Evolutionary conservation across 2,113 vertebrate genomes (phyloP), one percentile per base, ranked within the genome.

Genomic region (Mesembrinibis cayennensis): DNA sequence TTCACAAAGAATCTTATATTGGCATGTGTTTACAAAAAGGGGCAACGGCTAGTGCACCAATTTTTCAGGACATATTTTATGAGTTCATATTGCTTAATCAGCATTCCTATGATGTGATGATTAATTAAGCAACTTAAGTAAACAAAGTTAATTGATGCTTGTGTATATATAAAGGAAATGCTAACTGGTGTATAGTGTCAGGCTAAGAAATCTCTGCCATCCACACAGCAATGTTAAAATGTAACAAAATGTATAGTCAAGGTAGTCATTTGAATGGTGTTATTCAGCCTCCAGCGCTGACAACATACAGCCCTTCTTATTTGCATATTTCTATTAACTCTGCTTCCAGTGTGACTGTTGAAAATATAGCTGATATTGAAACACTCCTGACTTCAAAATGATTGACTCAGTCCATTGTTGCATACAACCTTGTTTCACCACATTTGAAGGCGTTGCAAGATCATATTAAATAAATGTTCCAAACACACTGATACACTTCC

Each of bases 171-270:
- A 66, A 59, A 62, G 13, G 6, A 80, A 90, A 61, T 61, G 3
- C 14, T 83, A 59, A 38, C 4, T 1, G 0, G 7, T 49, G 3
- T 77, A 25, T 44, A 58, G 5, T 0, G 0, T 61, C 40, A 53
- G 5, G 27, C 19, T 89, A 34, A 78, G 25, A 58, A 56, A 67
- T 50, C 11, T 50, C 32, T 86, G 40, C 26, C 16, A 50, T 22
- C 47, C 29, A 42, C 7, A 40, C 2, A 49, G 1, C 5, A 40
- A 19, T 26, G 8, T 65, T 74, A 82, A 90, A 85, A 61, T 32
- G 5, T 45, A 36, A 53, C 1, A 2, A 78, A 53, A 71, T 49
- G 1, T n/a, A 11, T 59, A 44, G 86, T 63, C 10, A 55, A 47
- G 11, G 19, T 25, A 59, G 19, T 69, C 0, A 44, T 36, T 79